Conservation (phyloP, 2,113 vertebrate species). For the Ageneiosus marmoratus region DNA sequence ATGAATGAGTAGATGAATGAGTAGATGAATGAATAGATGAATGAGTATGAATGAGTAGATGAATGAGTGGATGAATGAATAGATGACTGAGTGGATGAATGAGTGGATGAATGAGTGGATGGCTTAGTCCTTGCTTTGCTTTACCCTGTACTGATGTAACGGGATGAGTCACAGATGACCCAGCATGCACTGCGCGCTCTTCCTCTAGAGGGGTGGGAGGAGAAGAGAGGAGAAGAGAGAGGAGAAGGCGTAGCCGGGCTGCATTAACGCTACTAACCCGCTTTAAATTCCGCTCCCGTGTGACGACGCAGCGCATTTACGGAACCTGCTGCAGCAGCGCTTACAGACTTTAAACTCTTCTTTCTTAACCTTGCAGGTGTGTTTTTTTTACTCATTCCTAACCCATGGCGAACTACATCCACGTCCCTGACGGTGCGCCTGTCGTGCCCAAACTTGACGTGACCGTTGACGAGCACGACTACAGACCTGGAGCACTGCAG, state of each 20-base stretch:
- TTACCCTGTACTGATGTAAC: background rate
- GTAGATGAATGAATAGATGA: no score
- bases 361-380: background rate
- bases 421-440: constrained; percentile 75
- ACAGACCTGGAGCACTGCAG: constrained; percentile 67
- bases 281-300: background rate
- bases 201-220: constrained; percentile 25
- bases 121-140: no score
- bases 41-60: no score
- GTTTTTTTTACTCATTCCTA: background rate
- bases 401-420: constrained; percentile 78
- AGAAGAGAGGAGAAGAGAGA: no score
- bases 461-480: constrained; percentile 74
- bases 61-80: no score
- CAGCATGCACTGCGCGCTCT: constrained; percentile 58
- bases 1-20: no score
- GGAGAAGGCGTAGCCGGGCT: background rate
- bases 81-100: no score
- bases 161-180: constrained; percentile 33
- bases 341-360: background rate
- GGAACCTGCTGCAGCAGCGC: background rate
- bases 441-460: constrained; percentile 75
- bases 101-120: no score
- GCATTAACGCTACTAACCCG: background rate
- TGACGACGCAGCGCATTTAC: background rate